Percentiles rank a stretch among this genome's conserved stretches.
phyloP scores from a whole-genome alignment of 2,797 vertebrate genomes.

The Propithecus deckenii region DNA sequence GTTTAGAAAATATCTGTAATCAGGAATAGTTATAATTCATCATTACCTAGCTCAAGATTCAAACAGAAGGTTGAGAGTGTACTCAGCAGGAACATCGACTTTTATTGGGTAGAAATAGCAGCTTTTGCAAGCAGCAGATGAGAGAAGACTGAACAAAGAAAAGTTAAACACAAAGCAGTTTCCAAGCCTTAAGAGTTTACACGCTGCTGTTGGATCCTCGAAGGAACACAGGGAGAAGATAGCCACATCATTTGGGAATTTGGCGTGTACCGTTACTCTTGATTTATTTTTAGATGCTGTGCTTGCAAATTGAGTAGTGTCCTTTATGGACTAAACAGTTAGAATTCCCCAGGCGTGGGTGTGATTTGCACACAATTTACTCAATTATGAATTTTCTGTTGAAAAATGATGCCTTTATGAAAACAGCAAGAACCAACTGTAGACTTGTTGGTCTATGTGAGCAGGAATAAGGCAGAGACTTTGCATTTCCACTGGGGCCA shows the following conservation, averaged over 20 bases:
- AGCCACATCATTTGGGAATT: background rate
- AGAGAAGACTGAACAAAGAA: background rate
- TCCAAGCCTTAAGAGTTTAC: background rate
- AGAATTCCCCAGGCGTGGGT: background rate
- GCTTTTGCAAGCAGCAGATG: background rate
- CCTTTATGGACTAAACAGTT: background rate
- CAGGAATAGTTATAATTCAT: background rate
- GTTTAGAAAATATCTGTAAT: background rate
- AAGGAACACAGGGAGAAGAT: background rate
- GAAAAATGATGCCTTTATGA: constrained; percentile 38
- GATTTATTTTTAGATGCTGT: background rate
- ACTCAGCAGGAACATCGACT: too few species aligned
- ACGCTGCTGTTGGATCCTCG: background rate
- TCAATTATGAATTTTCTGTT: constrained; percentile 1
- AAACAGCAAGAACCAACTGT: background rate
- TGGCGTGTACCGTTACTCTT: background rate
- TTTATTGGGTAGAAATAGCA: background rate
- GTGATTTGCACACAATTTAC: constrained; percentile 15
- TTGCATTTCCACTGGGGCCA: background rate
- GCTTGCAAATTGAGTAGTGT: background rate
- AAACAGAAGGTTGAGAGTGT: background rate
- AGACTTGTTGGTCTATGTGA: background rate
- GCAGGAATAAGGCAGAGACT: background rate
- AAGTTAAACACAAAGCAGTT: background rate
- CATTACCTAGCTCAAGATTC: background rate